Evolutionary conservation across 2,797 vertebrate genomes (phyloP), one percentile per base, ranked within the genome.

Genomic region (Tolypeutes matacus): DNA sequence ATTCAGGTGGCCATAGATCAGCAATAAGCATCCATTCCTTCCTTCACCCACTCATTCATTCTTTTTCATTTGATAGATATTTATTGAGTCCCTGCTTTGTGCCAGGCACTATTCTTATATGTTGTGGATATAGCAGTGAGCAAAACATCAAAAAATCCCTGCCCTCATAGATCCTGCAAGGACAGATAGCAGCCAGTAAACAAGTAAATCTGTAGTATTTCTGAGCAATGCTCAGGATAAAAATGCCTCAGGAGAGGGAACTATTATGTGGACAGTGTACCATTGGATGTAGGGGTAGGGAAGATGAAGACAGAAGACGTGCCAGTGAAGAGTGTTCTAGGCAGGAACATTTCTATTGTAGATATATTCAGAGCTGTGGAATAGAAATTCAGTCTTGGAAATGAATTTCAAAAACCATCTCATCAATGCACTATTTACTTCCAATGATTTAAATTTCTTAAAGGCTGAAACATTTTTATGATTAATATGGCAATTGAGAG

Each of bases 1-100:
- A 77, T 87, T 77, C 76, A n/a, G 73, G 60, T 34, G 80, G 36
- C 15, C 84, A 62, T 81, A 67, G n/a, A 65, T 86, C 70, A 93
- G 7, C n/a, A 36, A 6, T 34, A 20, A 89, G 5, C 23, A 77
- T 31, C 18, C 39, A 29, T 64, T 84, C 31, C 29, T 91, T 56
- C 46, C 7, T 83, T 69, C 13, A 34, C 21, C 15, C 81, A 25
- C 23, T 86, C 65, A 70, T 78, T 82, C 18, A 15, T 56, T 49
- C 72, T 83, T 85, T 64, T 60, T n/a, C 21, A 36, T 64, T 93
- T 78, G 93, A 56, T 78, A 46, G 17, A 21, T 60, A 72, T 65
- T 69, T 67, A 78, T 11, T 92, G 42, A 90, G 18, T 81, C 12
- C 14, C 65, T 7, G 81, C 21, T 94, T 72, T 69, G 8, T 53